These are phyloP conservation scores for Benthochromis sp. DNA, from an alignment of 2,113 vertebrate genomes.

Conservation along the genomic window DNA sequence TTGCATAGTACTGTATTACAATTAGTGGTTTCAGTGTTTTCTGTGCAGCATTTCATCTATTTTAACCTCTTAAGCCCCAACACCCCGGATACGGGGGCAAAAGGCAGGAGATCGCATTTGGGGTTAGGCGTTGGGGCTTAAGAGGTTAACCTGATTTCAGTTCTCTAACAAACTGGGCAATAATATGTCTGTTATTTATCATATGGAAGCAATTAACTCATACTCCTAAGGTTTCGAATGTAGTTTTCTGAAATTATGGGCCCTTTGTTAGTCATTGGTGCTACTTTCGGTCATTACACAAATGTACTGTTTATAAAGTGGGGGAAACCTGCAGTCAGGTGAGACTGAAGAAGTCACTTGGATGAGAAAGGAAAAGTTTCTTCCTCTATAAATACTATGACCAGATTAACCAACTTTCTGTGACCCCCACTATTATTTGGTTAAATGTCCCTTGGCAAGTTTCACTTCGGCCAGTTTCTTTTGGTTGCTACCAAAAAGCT, in stretches of 20 bases:
- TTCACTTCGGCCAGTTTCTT: not conserved
- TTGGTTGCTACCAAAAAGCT: not conserved
- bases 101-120: not conserved
- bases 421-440: not conserved
- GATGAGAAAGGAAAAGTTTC: not conserved
- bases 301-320: not conserved
- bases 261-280: not conserved
- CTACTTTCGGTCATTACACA: not conserved
- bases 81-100: accelerated
- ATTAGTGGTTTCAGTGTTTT: not conserved
- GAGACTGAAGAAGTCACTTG: not conserved
- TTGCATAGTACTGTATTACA: not conserved
- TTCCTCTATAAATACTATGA: not conserved
- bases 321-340: not conserved
- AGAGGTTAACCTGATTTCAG: not conserved
- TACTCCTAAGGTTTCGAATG: not conserved
- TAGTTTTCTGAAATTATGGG: not conserved
- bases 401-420: not conserved
- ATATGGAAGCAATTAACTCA: not conserved
- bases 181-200: not conserved
- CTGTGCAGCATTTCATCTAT: not conserved
- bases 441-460: not conserved
- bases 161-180: not conserved
- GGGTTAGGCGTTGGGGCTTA: not conserved
- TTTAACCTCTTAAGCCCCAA: not conserved